These are phyloP conservation scores for Azorinus chamasolen DNA, from an alignment of 2,888 invertebrate species.

Conservation along the genomic window DNA sequence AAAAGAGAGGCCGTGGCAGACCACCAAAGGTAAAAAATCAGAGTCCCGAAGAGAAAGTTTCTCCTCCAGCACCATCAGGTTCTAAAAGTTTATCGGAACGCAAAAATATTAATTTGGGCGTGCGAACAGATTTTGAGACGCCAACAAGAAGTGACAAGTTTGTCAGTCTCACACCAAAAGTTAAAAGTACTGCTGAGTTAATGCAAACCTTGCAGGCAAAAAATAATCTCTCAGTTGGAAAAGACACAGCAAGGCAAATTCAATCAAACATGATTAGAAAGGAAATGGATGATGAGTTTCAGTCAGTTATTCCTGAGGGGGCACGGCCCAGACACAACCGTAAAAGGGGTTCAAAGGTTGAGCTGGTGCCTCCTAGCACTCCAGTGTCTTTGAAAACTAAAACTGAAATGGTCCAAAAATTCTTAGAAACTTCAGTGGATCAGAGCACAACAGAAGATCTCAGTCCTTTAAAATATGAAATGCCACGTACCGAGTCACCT, in stretches of 20 bases:
- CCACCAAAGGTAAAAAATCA: conserved; percentile 59
- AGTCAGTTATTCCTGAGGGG: conserved; percentile 81
- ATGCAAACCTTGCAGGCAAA: conserved; percentile 91
- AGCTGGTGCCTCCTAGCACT: conserved; percentile 63
- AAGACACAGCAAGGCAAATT: conserved; percentile 81
- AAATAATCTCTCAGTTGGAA: conserved; percentile 82
- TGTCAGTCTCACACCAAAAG: conserved; percentile 87
- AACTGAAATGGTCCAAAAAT: conserved; percentile 86
- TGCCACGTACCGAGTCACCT: conserved; percentile 89
- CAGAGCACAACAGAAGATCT: conserved; percentile 74
- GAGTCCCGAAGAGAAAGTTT: conserved; percentile 31
- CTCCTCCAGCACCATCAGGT: conserved; percentile 33
- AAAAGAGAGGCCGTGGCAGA: conserved; percentile 61
- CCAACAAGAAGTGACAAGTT: conserved; percentile 28
- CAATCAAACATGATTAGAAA: conserved; percentile 83
- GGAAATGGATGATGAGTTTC: conserved; percentile 76
- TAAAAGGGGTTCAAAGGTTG: conserved; percentile 72
- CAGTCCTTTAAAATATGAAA: conserved; percentile 75
- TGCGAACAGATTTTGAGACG: conserved; percentile 50
- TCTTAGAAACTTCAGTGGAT: conserved; percentile 82
- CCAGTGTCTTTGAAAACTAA: conserved; percentile 79
- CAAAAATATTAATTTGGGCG: conserved; percentile 50
- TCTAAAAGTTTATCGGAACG: conserved; percentile 50
- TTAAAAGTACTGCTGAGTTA: conserved; percentile 93
- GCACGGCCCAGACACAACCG: conserved; percentile 79